phyloP scores from a whole-genome alignment of 2,113 vertebrate genomes.

The Eonycteris spelaea region DNA sequence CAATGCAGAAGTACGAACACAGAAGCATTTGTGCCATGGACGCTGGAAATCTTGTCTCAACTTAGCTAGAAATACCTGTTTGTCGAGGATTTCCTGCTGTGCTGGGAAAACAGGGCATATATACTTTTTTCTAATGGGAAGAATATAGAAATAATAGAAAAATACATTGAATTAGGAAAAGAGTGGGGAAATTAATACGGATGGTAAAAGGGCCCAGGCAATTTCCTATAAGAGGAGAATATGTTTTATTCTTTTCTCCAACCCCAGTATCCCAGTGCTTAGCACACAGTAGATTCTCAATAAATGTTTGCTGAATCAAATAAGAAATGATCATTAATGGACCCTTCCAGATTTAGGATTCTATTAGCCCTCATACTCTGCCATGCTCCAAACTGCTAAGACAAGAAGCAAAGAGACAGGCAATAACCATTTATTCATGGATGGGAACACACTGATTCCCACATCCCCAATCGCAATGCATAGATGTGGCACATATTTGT shows the following conservation, averaged over 20 bases:
- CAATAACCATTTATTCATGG: conserved; percentile 34
- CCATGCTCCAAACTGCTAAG: conserved; percentile 34
- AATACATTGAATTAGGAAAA: not conserved
- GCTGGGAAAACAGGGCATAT: not conserved
- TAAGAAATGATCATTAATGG: conserved; percentile 12
- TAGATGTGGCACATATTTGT: not conserved
- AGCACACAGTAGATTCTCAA: conserved; percentile 37
- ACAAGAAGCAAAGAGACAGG: not conserved
- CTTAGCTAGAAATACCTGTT: conserved; percentile 25
- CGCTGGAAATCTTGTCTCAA: not conserved
- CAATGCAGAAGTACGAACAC: conserved; percentile 23
- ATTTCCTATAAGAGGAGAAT: not conserved
- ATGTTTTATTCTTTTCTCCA: conserved; percentile 19
- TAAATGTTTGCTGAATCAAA: conserved; percentile 31
- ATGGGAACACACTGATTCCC: conserved; percentile 16
- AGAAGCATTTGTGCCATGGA: conserved; percentile 16
- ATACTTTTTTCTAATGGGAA: not conserved
- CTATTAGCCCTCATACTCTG: not conserved
- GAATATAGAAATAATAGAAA: conserved; percentile 35
- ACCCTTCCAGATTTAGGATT: not conserved
- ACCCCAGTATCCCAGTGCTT: not conserved
- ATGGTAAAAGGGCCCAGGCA: not conserved
- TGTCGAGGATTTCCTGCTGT: not conserved
- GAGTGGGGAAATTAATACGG: not conserved
- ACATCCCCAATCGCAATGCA: not conserved